Conservation (phyloP, 2,888 invertebrate species). For the Amaurobius ferox region DNA sequence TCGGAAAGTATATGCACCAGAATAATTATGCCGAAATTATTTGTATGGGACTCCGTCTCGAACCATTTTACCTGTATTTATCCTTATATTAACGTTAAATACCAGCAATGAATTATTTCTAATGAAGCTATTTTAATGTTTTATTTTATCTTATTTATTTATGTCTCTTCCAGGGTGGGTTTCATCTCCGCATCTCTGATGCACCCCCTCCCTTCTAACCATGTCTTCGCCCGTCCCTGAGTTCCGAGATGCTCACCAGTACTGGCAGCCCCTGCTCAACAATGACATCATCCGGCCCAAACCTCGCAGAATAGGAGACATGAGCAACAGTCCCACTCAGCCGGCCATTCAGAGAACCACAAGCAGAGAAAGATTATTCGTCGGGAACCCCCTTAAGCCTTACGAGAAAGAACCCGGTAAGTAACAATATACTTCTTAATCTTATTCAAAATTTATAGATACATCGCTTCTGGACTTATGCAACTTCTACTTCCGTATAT, state of each 20-base stretch:
- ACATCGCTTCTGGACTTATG: too few relatives aligned
- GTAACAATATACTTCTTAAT: neutral
- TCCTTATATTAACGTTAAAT: too few relatives aligned
- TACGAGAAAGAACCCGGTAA: slow-evolving; percentile 16
- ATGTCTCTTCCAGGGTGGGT: slow-evolving; percentile 41
- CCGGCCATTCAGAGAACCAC: slow-evolving; percentile 31
- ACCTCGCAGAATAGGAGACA: slow-evolving; percentile 84
- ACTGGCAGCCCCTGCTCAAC: slow-evolving; percentile 82
- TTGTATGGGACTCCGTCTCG: too few relatives aligned
- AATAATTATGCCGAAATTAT: too few relatives aligned
- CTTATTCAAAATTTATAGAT: too few relatives aligned
- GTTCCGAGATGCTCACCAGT: slow-evolving; percentile 78
- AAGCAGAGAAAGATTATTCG: slow-evolving; percentile 50
- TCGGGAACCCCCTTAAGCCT: slow-evolving; percentile 28
- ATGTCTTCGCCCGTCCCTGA: slow-evolving; percentile 75
- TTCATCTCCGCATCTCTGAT: slow-evolving; percentile 44
- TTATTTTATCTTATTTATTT: too few relatives aligned
- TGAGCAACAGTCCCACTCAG: slow-evolving; percentile 46
- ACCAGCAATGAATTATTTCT: too few relatives aligned
- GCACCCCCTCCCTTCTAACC: slow-evolving; percentile 35
- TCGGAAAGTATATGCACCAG: too few relatives aligned
- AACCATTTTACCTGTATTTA: too few relatives aligned
- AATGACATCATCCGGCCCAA: slow-evolving; percentile 92
- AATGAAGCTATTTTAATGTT: too few relatives aligned
- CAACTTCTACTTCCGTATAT: too few relatives aligned